Conservation (phyloP, 1,140 invertebrate genomes). For the Teleogryllus occipitalis region DNA sequence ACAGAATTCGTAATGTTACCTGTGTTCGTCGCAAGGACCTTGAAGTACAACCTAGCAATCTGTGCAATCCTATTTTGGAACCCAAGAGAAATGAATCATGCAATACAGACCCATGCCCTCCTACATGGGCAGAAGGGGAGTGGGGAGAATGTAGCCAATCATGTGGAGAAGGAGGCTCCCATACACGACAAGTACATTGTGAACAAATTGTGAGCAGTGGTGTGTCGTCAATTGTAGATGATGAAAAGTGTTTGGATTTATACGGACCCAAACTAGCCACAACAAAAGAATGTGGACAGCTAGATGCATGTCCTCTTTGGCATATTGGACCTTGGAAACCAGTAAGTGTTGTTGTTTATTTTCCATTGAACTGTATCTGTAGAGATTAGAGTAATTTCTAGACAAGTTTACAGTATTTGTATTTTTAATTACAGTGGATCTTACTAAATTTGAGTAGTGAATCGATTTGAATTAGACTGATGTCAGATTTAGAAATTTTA, state of each 20-base stretch:
- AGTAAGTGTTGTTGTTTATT: conserved; percentile 43
- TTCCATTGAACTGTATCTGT: neutral
- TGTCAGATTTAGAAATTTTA: no score
- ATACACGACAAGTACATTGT: conserved; percentile 65
- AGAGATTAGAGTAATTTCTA: neutral
- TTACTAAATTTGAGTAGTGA: no score
- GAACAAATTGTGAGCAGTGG: conserved; percentile 58
- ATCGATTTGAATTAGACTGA: no score
- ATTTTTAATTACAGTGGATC: no score
- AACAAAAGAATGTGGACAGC: conserved; percentile 64
- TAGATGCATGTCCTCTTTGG: conserved; percentile 72
- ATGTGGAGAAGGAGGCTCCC: conserved; percentile 67
- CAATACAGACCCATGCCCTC: conserved; percentile 66
- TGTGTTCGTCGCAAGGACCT: conserved; percentile 57
- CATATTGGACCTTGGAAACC: conserved; percentile 76
- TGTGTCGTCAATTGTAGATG: conserved; percentile 56
- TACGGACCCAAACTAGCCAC: conserved; percentile 59
- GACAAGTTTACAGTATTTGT: no score
- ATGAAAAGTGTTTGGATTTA: conserved; percentile 58
- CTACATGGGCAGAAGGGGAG: conserved; percentile 68
- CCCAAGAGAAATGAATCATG: conserved; percentile 63
- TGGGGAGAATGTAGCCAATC: conserved; percentile 77
- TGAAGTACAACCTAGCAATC: conserved; percentile 55
- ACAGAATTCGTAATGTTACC: conserved; percentile 59
- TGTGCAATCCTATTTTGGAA: conserved; percentile 67